These are phyloP conservation scores for Porites cylindrica DNA, from an alignment of 92 coral and sea anemone species.

Conservation along the genomic window DNA sequence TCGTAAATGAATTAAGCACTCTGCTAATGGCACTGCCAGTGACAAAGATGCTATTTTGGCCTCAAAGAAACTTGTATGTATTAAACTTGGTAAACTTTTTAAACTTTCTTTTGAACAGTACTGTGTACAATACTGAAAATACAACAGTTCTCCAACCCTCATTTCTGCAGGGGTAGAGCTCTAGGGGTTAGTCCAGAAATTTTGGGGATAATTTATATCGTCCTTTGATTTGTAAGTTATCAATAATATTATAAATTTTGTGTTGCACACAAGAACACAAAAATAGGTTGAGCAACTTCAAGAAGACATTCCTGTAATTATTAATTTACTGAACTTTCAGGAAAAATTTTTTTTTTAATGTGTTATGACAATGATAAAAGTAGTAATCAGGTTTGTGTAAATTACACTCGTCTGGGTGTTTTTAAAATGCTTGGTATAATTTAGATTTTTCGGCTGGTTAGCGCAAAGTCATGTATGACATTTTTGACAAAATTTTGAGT, in stretches of 20 bases:
- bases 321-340: not conserved
- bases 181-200: not conserved
- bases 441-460: not conserved
- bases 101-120: too few species aligned
- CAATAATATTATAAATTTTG: not conserved
- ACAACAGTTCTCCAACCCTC: not conserved
- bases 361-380: not conserved
- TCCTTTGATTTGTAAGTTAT: not conserved
- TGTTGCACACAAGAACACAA: not conserved
- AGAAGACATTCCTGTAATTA: conserved; percentile 1
- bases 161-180: not conserved
- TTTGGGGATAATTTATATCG: not conserved
- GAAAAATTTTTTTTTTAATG: not conserved
- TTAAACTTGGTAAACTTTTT: too few species aligned
- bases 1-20: not conserved
- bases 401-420: conserved; percentile 12
- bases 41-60: not conserved
- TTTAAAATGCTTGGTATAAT: not conserved
- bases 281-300: not conserved
- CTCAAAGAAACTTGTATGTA: not conserved
- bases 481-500: not conserved
- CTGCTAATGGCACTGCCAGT: conserved; percentile 13
- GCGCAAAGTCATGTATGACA: not conserved
- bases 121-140: not conserved
- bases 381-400: not conserved